These are phyloP conservation scores for Callimorpha dominula DNA, from an alignment of 2,888 invertebrate genomes.

Conservation along the genomic window DNA sequence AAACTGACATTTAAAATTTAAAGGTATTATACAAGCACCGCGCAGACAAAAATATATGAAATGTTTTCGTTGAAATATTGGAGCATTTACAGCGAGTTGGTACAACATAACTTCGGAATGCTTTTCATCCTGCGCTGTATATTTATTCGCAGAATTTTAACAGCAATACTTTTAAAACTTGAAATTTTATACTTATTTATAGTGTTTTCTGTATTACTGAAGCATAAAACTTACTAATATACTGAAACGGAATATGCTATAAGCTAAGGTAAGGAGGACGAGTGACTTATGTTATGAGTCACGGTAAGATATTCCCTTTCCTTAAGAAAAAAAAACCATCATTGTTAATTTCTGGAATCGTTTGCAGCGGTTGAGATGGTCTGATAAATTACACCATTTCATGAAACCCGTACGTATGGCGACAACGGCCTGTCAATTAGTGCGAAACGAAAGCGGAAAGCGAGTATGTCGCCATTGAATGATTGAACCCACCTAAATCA, in stretches of 20 bases:
- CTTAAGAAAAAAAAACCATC: neutral
- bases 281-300: neutral
- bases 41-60: constrained; percentile 29
- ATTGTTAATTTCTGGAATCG: too few relatives aligned
- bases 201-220: neutral
- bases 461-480: too few relatives aligned
- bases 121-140: constrained; percentile 24
- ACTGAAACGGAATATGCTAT: neutral
- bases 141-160: constrained; percentile 26
- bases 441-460: too few relatives aligned
- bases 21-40: constrained; percentile 1
- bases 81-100: constrained; percentile 23
- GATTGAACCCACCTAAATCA: too few relatives aligned
- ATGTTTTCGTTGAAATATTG: constrained; percentile 29
- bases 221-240: neutral
- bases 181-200: neutral
- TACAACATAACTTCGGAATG: constrained; percentile 27
- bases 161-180: constrained; percentile 1
- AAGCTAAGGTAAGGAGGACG: neutral
- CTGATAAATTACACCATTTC: neutral
- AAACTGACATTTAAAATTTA: neutral
- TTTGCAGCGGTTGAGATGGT: neutral
- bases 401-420: too few relatives aligned
- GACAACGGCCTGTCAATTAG: too few relatives aligned
- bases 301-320: neutral